Base-by-base conservation (phyloP, 2,888 invertebrate species). In the Drosophila suboccidentalis region DNA sequence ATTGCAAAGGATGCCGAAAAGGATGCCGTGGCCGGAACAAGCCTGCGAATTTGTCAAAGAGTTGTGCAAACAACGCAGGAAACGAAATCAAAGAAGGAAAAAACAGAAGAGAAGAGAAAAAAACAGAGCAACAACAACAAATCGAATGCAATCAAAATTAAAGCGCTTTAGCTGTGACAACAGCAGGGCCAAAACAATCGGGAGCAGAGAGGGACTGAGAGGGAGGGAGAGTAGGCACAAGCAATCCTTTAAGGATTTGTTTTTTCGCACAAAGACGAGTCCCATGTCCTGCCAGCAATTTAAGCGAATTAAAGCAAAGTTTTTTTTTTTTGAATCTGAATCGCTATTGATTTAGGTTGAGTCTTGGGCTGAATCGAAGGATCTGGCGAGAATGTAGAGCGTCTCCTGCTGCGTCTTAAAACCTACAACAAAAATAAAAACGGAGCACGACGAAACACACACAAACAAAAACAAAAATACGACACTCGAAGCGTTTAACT, bases 71-170 rank as follows among this genome's bases (percentile, higher is more conserved):
- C 74, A 76, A 47, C 65, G 19, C 38, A 34, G 50, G 17, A 47
- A 39, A 59, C 41, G 43, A 41, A 53, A 58, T 51, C 55, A 26
- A 55, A 54, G n/a, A 69, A 68, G 61, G 60, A 50, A 44, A 55
- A n/a, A n/a, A n/a, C n/a, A n/a, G n/a, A n/a, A 15, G 29, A 55
- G 39, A 58, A 50, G 22, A 68, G 54, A 64, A 64, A 50, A 64
- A 38, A 55, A 47, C 62, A 19, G 49, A 47, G 36, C 61, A 47
- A 11, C 61, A 77, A 66, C 72, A 86, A 83, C 81, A 81, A 83
- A 86, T 84, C 88, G 82, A 78, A 88, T 83, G 84, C 87, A 89
- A 87, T 87, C 87, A 85, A 87, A 89, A 87, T 85, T 89, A 89
- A 87, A 87, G 87, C 88, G 86, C 84, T 86, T 80, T 84, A 83